Evolutionary conservation across 1,140 invertebrate genomes (phyloP).

Genomic region (Drosophila erecta): DNA sequence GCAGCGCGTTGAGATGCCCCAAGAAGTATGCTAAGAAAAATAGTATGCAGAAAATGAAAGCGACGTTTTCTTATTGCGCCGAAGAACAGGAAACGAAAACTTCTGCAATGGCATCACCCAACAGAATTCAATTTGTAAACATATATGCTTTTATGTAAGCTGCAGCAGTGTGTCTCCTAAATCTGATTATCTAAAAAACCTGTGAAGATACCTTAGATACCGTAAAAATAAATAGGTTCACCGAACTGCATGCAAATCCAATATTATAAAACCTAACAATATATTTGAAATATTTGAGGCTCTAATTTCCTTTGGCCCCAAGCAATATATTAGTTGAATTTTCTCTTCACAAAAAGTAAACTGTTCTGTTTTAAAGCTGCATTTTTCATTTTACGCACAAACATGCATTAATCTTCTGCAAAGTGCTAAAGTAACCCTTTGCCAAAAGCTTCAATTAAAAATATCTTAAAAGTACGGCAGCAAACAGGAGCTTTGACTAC

Average conservation of each 20-base stretch:
- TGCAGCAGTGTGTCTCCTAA: not conserved
- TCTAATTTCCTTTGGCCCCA: not conserved
- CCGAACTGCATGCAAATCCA: not conserved
- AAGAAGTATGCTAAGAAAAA: constrained; percentile 50
- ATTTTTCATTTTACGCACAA: not conserved
- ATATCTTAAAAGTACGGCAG: constrained; percentile 15
- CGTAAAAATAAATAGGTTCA: not conserved
- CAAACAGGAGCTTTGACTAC: constrained; percentile 9
- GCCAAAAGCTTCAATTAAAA: constrained; percentile 27
- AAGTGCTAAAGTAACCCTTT: not conserved
- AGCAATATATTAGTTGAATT: not conserved
- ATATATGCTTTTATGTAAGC: not conserved
- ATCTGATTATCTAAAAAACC: constrained; percentile 11
- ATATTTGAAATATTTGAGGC: not conserved
- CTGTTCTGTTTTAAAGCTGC: not conserved
- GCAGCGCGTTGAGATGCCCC: constrained; percentile 31
- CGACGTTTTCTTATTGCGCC: constrained; percentile 19
- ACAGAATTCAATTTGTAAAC: constrained; percentile 36
- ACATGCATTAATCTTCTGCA: not conserved
- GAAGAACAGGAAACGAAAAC: constrained; percentile 32
- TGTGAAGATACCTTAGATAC: not conserved
- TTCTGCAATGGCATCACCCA: constrained; percentile 20
- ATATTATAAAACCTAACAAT: not conserved
- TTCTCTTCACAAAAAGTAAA: not conserved
- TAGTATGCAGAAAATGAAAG: constrained; percentile 9